Conservation (phyloP, 2,113 vertebrate species). For the Dromiciops gliroides region DNA sequence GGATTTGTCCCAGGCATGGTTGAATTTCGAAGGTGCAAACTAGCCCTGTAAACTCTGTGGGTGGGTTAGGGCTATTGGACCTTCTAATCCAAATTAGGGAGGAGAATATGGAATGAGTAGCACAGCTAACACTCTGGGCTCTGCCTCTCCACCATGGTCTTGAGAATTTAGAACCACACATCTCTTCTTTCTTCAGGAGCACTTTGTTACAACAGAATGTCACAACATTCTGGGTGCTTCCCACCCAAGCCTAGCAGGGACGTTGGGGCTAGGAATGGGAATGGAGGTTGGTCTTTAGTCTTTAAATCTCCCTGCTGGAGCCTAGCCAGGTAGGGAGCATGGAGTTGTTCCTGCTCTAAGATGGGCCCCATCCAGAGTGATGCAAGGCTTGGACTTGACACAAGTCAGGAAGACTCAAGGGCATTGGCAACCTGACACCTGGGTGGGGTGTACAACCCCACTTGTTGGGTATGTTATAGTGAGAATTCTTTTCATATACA, state of each 20-base stretch:
- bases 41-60: not conserved
- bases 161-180: not conserved
- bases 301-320: not conserved
- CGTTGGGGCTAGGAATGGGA: not conserved
- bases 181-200: not conserved
- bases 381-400: not conserved
- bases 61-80: not conserved
- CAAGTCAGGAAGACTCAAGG: not conserved
- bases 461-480: not conserved
- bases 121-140: not conserved
- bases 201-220: no score
- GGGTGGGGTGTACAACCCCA: not conserved
- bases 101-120: not conserved
- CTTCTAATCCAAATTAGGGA: not conserved
- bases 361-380: not conserved
- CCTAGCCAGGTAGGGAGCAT: not conserved
- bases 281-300: not conserved
- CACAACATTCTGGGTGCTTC: not conserved
- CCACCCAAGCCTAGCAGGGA: not conserved
- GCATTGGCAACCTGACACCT: not conserved
- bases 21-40: not conserved
- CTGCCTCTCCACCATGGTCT: not conserved
- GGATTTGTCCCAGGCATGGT: not conserved
- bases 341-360: no score
- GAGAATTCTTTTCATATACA: not conserved